Percentiles rank a stretch among this genome's conserved stretches.
phyloP scores from a whole-genome alignment of 2,113 vertebrate genomes.

The Alaudala cheleensis region DNA sequence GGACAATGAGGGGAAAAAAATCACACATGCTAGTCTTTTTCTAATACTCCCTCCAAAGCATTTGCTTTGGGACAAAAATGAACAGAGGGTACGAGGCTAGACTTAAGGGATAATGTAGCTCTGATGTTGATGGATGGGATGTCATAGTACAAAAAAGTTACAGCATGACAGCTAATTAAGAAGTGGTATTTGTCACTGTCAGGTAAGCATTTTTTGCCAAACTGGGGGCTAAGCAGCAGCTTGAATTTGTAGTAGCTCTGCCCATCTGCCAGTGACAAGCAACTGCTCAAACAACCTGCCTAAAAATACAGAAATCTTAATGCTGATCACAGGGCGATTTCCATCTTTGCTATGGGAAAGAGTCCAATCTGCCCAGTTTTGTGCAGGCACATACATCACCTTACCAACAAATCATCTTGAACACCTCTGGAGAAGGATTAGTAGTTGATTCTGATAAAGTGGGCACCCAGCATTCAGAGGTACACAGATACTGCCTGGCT shows the following conservation, averaged over 20 bases:
- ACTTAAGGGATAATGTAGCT: background rate
- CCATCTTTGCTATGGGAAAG: background rate
- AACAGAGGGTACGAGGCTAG: background rate
- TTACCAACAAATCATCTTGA: background rate
- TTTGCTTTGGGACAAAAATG: background rate
- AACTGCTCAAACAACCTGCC: background rate
- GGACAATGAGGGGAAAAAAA: background rate
- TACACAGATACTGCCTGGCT: background rate
- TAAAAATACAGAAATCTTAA: background rate
- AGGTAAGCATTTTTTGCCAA: background rate
- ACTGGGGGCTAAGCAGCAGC: background rate
- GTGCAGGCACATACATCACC: background rate
- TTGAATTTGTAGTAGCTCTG: background rate
- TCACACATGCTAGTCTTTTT: background rate
- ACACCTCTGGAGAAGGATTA: background rate
- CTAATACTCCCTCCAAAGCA: background rate
- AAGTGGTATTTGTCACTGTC: background rate
- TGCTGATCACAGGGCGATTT: background rate
- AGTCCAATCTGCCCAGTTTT: background rate
- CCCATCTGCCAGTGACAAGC: background rate
- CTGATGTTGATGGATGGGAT: background rate
- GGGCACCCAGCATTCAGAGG: background rate
- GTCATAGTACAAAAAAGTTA: background rate
- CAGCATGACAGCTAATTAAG: background rate
- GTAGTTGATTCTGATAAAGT: background rate